A percentile compares a stretch with the other conserved stretches of the same genome.
Conservation (phyloP, 2,113 vertebrate genomes). For the Phrynosoma blainvillii region DNA sequence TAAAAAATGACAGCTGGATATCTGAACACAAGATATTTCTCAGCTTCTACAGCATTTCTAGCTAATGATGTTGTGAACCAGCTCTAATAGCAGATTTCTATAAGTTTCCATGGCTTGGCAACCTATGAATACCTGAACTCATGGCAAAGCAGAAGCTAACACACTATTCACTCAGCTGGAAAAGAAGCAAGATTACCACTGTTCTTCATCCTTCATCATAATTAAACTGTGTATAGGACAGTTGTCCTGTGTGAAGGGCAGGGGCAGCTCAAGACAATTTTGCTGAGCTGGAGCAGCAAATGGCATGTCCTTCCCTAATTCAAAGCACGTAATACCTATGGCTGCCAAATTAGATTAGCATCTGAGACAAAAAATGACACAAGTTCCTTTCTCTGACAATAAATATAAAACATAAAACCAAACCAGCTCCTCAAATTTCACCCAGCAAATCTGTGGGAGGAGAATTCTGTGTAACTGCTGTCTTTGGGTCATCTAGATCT, state of each 20-base stretch:
- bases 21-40: neutral
- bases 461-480: conserved; percentile 93
- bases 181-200: neutral
- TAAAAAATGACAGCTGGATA: neutral
- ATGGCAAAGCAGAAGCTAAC: neutral
- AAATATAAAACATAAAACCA: conserved; percentile 78
- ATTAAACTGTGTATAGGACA: neutral
- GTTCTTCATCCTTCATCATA: no score
- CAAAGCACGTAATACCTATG: no score
- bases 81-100: neutral
- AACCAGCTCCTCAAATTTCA: conserved; percentile 95
- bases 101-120: neutral
- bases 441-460: conserved; percentile 95
- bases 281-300: no score
- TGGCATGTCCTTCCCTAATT: no score
- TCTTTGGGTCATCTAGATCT: conserved; percentile 91
- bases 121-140: neutral
- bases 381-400: no score
- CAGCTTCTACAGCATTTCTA: neutral
- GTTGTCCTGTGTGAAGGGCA: neutral
- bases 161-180: neutral
- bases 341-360: no score
- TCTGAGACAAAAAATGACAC: no score
- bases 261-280: no score
- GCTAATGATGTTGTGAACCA: neutral